These are phyloP conservation scores for Semnornis frantzii DNA, from an alignment of 2,113 vertebrate genomes.

Conservation along the genomic window DNA sequence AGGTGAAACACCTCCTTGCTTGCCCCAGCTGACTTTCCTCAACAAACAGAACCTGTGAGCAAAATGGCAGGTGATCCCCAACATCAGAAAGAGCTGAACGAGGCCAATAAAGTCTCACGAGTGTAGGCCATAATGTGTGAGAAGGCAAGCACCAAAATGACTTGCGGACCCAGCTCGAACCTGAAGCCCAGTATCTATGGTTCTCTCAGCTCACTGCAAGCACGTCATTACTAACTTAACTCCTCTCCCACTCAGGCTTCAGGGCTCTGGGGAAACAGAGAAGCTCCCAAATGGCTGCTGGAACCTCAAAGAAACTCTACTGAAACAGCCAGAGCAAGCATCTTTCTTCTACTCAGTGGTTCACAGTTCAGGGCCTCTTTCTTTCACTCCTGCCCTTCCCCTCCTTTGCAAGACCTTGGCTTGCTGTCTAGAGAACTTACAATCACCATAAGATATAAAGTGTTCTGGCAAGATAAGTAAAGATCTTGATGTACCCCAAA, in stretches of 20 bases:
- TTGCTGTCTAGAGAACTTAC: slow-evolving; percentile 57
- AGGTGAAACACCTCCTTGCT: slow-evolving; percentile 6
- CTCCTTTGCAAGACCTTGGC: slow-evolving; percentile 41
- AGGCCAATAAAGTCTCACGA: not conserved
- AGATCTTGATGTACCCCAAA: slow-evolving; percentile 24
- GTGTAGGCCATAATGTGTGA: not conserved
- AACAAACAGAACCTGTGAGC: not conserved
- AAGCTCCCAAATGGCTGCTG: not conserved
- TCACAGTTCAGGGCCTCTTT: slow-evolving; percentile 38
- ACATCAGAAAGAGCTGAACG: not conserved
- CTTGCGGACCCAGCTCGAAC: not conserved
- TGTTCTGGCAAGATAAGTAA: slow-evolving; percentile 4
- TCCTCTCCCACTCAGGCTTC: not conserved
- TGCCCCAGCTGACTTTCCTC: not conserved
- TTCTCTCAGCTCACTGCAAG: not conserved
- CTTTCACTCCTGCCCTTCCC: not conserved
- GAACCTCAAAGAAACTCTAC: not conserved
- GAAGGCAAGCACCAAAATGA: not conserved
- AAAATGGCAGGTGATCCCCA: not conserved
- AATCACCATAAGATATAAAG: slow-evolving; percentile 1
- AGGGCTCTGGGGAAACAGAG: not conserved
- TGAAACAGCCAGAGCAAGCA: slow-evolving; percentile 1
- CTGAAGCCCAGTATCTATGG: not conserved
- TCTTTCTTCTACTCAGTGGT: not conserved
- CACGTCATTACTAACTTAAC: not conserved